These are phyloP conservation scores for Lamellibrachia satsuma DNA, from an alignment of 2,888 invertebrate genomes.

Conservation along the genomic window DNA sequence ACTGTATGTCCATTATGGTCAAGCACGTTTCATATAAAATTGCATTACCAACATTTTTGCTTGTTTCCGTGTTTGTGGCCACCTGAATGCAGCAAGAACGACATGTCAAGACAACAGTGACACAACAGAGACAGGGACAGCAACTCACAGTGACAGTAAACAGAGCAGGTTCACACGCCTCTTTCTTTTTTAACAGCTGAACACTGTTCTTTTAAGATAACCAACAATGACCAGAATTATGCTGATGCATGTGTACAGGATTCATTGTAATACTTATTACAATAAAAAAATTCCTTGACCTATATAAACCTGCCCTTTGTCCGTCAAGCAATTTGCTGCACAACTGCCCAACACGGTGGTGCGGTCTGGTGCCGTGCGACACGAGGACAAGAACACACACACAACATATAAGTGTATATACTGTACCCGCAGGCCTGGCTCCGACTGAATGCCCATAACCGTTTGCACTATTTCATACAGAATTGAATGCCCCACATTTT, in stretches of 20 bases:
- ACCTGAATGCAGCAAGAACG: conserved; percentile 72
- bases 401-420: not conserved
- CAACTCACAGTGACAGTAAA: not conserved
- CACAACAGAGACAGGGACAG: conserved; percentile 19
- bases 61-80: conserved; percentile 98
- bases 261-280: not conserved
- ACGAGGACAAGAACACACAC: not conserved
- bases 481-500: conserved; percentile 99
- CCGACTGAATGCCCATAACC: conserved; percentile 99
- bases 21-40: conserved; percentile 99
- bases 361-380: not conserved
- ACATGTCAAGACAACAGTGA: not conserved
- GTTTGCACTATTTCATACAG: conserved; percentile 99
- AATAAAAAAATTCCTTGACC: not conserved
- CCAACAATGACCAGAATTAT: not conserved
- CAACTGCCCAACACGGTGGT: not conserved
- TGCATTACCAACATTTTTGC: conserved; percentile 99
- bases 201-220: not conserved
- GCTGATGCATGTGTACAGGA: not conserved
- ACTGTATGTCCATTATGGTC: conserved; percentile 99
- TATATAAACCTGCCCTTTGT: not conserved
- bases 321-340: not conserved
- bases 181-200: not conserved
- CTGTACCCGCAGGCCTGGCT: conserved; percentile 86
- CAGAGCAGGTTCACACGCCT: not conserved